Conservation (phyloP, 37 sponge, comb jelly and placozoan species). For the Petrosia ficiformis region DNA sequence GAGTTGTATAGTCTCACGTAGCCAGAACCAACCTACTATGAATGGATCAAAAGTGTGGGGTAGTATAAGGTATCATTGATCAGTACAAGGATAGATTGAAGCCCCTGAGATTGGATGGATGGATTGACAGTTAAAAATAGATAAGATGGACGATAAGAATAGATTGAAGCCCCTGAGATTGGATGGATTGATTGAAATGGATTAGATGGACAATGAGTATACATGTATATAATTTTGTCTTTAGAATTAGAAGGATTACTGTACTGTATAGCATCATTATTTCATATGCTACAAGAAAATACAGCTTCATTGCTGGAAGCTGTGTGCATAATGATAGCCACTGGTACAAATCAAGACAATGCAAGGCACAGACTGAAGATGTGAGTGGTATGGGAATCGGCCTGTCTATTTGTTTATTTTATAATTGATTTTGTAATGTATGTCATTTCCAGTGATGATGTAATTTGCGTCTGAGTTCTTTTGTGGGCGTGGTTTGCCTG, state of each 20-base stretch:
- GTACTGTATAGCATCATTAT: constrained; percentile 55
- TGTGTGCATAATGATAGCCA: neutral
- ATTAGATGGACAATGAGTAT: no score
- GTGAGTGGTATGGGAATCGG: constrained; percentile 2
- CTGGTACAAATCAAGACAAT: neutral
- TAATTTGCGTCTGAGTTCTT: constrained; percentile 67
- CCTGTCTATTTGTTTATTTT: neutral
- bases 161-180: no score
- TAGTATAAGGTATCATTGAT: no score
- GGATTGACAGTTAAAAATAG: no score
- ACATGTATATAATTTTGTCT: no score
- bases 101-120: no score
- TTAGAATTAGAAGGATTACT: constrained; percentile 65
- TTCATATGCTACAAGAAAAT: constrained; percentile 40
- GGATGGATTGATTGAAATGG: no score
- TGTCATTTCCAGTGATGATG: constrained; percentile 43
- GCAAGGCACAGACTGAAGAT: neutral
- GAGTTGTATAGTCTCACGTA: no score
- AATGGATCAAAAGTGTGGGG: no score
- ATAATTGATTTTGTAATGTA: neutral
- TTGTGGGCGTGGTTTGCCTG: constrained; percentile 51
- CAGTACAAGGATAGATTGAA: no score
- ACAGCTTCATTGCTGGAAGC: constrained; percentile 7
- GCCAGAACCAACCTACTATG: no score
- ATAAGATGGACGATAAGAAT: no score